Evolutionary conservation across 2,113 vertebrate genomes (phyloP).

Genomic region (Thinocorus orbignyianus): DNA sequence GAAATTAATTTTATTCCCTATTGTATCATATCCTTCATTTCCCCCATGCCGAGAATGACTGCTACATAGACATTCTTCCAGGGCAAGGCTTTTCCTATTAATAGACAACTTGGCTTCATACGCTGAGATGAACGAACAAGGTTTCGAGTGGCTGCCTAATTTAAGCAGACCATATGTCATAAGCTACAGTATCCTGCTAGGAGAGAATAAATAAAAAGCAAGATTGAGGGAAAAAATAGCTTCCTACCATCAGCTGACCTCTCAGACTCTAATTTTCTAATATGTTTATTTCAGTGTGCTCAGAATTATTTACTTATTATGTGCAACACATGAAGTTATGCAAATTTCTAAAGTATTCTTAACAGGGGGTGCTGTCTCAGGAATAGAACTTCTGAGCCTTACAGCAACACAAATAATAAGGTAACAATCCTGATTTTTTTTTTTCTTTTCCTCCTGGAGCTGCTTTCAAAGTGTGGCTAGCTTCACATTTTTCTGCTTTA

Average conservation of each 20-base stretch:
- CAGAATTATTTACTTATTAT: background rate
- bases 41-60: conserved; percentile 1
- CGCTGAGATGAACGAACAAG: background rate
- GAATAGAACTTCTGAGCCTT: background rate
- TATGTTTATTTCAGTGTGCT: background rate
- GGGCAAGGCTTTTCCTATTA: conserved; percentile 43
- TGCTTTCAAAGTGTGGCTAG: background rate
- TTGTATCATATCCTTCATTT: background rate
- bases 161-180: conserved; percentile 47
- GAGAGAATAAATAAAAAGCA: background rate
- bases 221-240: conserved; percentile 13
- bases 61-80: conserved; percentile 18
- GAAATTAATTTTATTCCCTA: conserved; percentile 11
- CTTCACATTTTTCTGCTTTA: background rate
- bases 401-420: background rate
- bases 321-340: background rate
- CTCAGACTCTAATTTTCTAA: background rate
- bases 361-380: background rate
- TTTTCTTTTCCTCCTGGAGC: background rate
- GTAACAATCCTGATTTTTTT: background rate
- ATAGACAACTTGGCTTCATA: conserved; percentile 53
- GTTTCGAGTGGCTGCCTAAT: conserved; percentile 35
- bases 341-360: background rate
- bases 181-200: conserved; percentile 33
- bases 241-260: background rate